Conservation (phyloP, 2,113 vertebrate genomes). For the Anguilla japonica region DNA sequence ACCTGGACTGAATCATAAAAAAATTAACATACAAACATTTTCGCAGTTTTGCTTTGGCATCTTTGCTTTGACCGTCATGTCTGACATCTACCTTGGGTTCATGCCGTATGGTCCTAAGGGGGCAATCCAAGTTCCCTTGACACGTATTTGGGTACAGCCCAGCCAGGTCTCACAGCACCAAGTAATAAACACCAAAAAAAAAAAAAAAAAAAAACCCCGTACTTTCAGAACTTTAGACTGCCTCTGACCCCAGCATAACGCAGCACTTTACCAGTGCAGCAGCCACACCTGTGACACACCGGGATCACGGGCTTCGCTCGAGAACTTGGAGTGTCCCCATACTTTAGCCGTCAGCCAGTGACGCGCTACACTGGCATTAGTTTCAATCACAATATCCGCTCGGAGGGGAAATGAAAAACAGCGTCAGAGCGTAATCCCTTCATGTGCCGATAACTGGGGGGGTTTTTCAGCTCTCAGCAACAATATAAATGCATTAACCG, state of each 20-base stretch:
- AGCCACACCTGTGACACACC: background rate
- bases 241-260: background rate
- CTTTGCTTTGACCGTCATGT: too few species aligned
- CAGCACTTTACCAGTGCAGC: background rate
- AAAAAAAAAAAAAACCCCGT: background rate
- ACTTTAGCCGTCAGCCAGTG: background rate
- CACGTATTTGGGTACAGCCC: background rate
- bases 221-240: background rate
- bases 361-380: background rate
- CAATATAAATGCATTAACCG: background rate
- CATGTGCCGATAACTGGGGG: background rate
- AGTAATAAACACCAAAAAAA: background rate
- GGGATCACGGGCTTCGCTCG: background rate
- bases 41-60: too few species aligned
- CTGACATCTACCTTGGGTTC: too few species aligned
- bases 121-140: too few species aligned
- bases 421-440: background rate
- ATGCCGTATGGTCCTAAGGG: background rate
- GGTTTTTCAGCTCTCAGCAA: background rate
- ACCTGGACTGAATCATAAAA: background rate
- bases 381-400: background rate
- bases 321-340: background rate
- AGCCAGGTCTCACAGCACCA: background rate
- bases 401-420: background rate
- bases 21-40: background rate